phyloP scores from a whole-genome alignment of 2,888 invertebrate genomes.

The Macrophya annulata region DNA sequence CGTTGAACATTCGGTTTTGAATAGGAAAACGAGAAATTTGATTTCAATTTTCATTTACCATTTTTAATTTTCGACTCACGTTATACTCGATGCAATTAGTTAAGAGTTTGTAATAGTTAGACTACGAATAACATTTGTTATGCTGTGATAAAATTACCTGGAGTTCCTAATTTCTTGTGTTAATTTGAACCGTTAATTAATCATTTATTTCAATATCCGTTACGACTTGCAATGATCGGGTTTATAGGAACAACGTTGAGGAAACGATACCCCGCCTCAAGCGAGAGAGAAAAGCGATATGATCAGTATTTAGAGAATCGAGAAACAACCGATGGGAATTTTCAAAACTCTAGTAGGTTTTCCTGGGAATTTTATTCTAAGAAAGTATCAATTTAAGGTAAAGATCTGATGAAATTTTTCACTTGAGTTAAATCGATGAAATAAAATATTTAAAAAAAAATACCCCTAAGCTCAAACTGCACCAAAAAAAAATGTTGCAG shows the following conservation, averaged over 20 bases:
- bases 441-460: too few relatives aligned
- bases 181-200: constrained; percentile 24
- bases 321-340: constrained; percentile 35
- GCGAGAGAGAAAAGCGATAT: constrained; percentile 57
- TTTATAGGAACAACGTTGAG: constrained; percentile 45
- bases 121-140: not conserved
- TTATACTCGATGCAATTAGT: constrained; percentile 12
- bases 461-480: too few relatives aligned
- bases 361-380: not conserved
- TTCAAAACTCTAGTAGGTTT: not conserved
- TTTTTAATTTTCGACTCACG: constrained; percentile 45
- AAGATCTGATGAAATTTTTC: not conserved
- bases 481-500: not conserved
- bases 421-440: not conserved
- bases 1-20: constrained; percentile 41
- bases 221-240: not conserved
- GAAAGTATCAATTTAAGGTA: not conserved
- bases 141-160: not conserved
- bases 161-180: not conserved
- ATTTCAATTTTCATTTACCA: constrained; percentile 53
- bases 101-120: not conserved
- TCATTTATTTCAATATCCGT: not conserved
- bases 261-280: constrained; percentile 57
- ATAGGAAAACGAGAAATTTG: constrained; percentile 43
- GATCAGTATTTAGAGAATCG: constrained; percentile 54